phyloP scores from a whole-genome alignment of 2,888 invertebrate species.

The Brachynemurus nebulosus region DNA sequence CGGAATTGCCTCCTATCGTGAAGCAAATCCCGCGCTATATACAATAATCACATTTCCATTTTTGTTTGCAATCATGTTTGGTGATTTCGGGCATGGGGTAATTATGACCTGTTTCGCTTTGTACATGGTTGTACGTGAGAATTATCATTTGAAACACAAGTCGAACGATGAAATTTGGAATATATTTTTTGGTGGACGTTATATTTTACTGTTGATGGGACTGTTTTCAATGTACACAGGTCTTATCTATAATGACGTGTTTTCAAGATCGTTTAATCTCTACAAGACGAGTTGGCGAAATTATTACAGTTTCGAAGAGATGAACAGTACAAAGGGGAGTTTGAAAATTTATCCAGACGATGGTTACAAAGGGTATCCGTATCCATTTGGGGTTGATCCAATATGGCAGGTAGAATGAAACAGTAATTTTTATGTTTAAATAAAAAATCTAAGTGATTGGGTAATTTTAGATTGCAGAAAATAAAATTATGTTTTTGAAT shows the following conservation, averaged over 20 bases:
- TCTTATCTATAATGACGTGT: conserved; percentile 58
- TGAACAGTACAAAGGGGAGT: conserved; percentile 20
- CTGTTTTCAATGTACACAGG: conserved; percentile 62
- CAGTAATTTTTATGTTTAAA: too few relatives aligned
- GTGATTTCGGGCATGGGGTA: conserved; percentile 58
- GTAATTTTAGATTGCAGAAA: conserved; percentile 39
- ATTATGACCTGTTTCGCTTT: conserved; percentile 50
- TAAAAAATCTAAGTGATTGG: too few relatives aligned
- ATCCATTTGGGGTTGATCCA: conserved; percentile 59
- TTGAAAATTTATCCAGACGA: conserved; percentile 35
- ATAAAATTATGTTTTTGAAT: conserved; percentile 58
- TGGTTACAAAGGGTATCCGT: conserved; percentile 36
- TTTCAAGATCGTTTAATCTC: conserved; percentile 54
- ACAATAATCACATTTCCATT: conserved; percentile 65
- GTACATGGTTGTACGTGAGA: conserved; percentile 49
- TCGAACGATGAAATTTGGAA: conserved; percentile 51
- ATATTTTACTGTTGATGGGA: conserved; percentile 61
- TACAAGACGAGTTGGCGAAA: conserved; percentile 51
- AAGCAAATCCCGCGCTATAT: conserved; percentile 58
- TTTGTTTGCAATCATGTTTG: conserved; percentile 67
- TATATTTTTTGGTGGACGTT: conserved; percentile 58
- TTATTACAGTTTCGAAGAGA: conserved; percentile 22
- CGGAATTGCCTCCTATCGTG: conserved; percentile 59
- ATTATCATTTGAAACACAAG: conserved; percentile 37
- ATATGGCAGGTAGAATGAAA: conserved; percentile 43